These are phyloP conservation scores for Sarotherodon lohbergeri DNA, from an alignment of 2,113 vertebrate genomes.

Conservation along the genomic window DNA sequence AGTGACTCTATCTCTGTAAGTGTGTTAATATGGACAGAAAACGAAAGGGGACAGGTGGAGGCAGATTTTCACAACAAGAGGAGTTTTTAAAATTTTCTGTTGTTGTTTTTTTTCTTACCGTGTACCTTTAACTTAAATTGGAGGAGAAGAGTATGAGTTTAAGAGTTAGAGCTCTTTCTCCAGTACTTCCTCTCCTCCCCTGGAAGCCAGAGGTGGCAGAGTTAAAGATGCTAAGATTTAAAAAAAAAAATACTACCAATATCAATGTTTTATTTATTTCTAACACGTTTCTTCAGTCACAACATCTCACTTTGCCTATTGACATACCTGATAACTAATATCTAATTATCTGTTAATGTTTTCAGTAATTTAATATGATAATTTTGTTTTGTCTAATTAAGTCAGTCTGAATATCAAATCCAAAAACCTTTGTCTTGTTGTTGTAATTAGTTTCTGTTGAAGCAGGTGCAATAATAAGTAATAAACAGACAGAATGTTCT, in stretches of 20 bases:
- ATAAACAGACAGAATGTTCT: no score
- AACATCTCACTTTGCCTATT: neutral
- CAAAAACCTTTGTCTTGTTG: neutral
- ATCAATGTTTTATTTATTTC: neutral
- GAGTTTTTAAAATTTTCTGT: neutral
- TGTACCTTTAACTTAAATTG: neutral
- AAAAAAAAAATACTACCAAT: neutral
- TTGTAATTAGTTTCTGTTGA: no score
- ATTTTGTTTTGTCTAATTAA: neutral
- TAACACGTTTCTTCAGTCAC: accelerated
- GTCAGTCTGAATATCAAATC: neutral
- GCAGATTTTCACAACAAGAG: neutral
- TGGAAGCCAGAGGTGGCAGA: neutral
- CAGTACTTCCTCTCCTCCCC: neutral
- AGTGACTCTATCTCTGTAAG: neutral
- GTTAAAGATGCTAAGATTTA: neutral
- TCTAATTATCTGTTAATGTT: neutral
- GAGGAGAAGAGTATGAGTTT: neutral
- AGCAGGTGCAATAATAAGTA: no score
- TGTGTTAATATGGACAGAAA: neutral
- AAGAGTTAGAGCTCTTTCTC: neutral
- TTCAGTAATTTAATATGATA: neutral
- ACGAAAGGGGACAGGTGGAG: neutral
- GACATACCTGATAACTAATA: neutral
- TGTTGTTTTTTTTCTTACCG: neutral